Percentiles rank a stretch among this genome's conserved stretches.
Conservation (phyloP, 2,888 invertebrate genomes). For the Scaptomyza parva region DNA sequence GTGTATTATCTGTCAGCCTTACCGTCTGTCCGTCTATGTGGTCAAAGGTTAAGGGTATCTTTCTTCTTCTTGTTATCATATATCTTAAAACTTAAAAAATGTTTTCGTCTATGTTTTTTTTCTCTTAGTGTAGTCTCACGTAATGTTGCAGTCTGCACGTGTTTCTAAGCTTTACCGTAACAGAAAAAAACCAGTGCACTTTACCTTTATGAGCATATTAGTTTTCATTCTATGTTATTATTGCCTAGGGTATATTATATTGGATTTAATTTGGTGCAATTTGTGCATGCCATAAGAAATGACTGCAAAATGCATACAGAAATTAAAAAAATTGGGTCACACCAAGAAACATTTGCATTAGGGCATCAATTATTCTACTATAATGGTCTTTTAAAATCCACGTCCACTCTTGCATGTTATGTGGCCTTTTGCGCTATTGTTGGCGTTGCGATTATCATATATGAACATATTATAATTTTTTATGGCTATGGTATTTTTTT, state of each 20-base stretch:
- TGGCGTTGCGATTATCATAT: slow-evolving; percentile 47
- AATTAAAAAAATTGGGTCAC: too few relatives aligned
- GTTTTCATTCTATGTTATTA: not conserved
- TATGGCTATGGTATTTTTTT: slow-evolving; percentile 29
- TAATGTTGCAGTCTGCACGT: slow-evolving; percentile 37
- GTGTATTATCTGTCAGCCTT: too few relatives aligned
- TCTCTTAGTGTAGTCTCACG: slow-evolving; percentile 1
- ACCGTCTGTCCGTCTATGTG: too few relatives aligned
- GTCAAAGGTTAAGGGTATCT: too few relatives aligned
- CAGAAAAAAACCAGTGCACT: slow-evolving; percentile 22
- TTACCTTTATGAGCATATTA: slow-evolving; percentile 49
- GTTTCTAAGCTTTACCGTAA: slow-evolving; percentile 38
- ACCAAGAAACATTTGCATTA: too few relatives aligned
- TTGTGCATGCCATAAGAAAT: not conserved
- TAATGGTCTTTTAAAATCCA: not conserved
- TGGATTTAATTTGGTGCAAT: not conserved
- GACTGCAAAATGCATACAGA: too few relatives aligned
- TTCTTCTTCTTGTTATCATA: too few relatives aligned
- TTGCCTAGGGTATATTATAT: not conserved
- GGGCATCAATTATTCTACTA: not conserved
- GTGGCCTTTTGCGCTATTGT: slow-evolving; percentile 32
- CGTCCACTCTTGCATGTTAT: slow-evolving; percentile 57
- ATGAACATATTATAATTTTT: slow-evolving; percentile 47
- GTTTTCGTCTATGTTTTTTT: too few relatives aligned
- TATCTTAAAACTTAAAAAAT: not conserved